Base-by-base conservation (phyloP, 2,797 vertebrate species). In the Sparidentex hasta region DNA sequence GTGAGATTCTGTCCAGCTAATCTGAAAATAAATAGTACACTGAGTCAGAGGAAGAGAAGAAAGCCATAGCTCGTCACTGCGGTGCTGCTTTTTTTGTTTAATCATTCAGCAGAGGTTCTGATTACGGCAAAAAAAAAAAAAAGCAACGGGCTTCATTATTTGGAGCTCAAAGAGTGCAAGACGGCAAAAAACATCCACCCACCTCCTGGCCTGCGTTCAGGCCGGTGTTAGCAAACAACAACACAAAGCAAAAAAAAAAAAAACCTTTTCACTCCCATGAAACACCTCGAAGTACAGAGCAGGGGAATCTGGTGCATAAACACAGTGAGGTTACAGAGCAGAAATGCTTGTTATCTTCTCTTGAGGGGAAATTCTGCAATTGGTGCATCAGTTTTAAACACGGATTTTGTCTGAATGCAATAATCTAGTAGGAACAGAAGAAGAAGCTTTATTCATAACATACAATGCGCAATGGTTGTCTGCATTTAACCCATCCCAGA, bases 81-180 rank as follows among this genome's bases (percentile, higher is more conserved):
- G 29, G 54, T 8, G 41, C 25, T 71, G 62, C 61, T 63, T 65
- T 65, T 41, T 72, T 55, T 16, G 21, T 52, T 54, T 55, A 33
- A 64, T 80, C 61, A 44, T 47, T 56, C n/a, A 41, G 52, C 27
- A 47, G 65, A 64, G 57, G 50, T 50, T 70, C 18, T 71, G 67
- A 67, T 73, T 68, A 63, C 69, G 58, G 33, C 33, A 38, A 38
- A 38, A 38, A 38, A 38, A 38, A 33, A 33, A 33, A 33, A 33
- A 75, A 65, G 55, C 81, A 82, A 80, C n/a, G 18, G 65, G 55
- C 29, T 77, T 84, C 16, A 82, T 91, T 88, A 83, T 87, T 73
- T 64, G 27, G 61, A 78, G 71, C 47, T 69, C 48, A 83, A 81
- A 85, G 67, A 65, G 23, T 27, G 56, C 71, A 27, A 55, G 41